Base-by-base conservation (phyloP, 2,888 invertebrate genomes). In the Limnephilus marmoratus region DNA sequence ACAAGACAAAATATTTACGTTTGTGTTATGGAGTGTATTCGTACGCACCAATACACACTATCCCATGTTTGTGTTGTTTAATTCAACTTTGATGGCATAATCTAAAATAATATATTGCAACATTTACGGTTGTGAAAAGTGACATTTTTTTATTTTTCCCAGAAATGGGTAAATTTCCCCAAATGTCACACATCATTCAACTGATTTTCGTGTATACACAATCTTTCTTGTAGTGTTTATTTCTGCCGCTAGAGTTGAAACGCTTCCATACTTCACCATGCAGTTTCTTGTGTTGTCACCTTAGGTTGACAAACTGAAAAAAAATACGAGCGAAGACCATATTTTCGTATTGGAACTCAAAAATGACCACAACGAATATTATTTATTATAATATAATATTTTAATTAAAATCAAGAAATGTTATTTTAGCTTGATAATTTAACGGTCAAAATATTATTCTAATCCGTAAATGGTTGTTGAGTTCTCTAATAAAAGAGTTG, bases 261-360 rank as follows among this genome's bases (percentile, higher is more conserved):
- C 68, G n/a, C 9, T 24, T 68, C 9, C 53, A 18, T 53, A 53
- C n/a, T 68, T 68, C 24, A 68, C 24, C 68, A n/a, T 68, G 5
- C n/a, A 68, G 68, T 68, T 68, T n/a, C 68, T 68, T 68, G 68
- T 68, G 68, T 68, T 68, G 68, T 68, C 68, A 68, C n/a, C 68
- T 68, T 68, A 18, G 68, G 18, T 68, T 24, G 68, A 68, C 24
- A 7, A n/a, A 68, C 68, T 24, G 24, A 18, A 18, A 53, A 53
- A 13, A 53, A 53, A 53, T 53, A 53, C 18, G 53, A 53, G 53
- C 18, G 53, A 53, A 18, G 53, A 53, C n/a, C n/a, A n/a, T 68
- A 24, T 68, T 68, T n/a, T 68, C 18, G 68, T n/a, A 24, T 24
- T 68, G 68, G 68, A 68, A 68, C n/a, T 68, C 68, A 68, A 68